Evolutionary conservation across 2,797 vertebrate genomes (phyloP).

Genomic region (Microctenopoma lineatum): DNA sequence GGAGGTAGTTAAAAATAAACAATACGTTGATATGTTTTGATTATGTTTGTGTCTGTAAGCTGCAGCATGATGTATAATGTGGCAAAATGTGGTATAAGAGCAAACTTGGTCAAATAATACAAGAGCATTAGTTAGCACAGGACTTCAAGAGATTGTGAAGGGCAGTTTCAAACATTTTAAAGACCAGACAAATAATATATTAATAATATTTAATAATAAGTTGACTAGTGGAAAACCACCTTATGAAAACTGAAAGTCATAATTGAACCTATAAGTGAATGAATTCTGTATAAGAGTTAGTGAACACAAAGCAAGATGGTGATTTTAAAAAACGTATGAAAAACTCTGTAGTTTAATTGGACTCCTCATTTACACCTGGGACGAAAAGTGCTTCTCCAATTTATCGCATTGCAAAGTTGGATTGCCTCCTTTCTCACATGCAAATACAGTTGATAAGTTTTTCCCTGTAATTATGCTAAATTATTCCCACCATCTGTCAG

Average conservation of each 20-base stretch:
- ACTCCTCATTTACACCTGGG: conserved; percentile 47
- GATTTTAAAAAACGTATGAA: conserved; percentile 12
- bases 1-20: no score
- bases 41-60: no score
- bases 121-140: background rate
- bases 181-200: no score
- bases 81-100: no score
- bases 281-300: background rate
- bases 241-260: no score
- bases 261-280: no score
- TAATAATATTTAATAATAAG: no score
- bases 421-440: conserved; percentile 38
- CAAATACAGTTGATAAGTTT: conserved; percentile 39
- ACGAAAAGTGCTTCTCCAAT: conserved; percentile 34
- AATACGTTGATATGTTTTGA: no score
- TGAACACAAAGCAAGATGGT: conserved; percentile 12
- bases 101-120: background rate
- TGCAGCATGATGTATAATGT: no score
- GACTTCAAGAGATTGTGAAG: background rate
- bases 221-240: no score
- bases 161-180: background rate
- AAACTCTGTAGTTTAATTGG: background rate
- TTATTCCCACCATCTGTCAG: conserved; percentile 67
- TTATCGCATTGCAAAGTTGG: conserved; percentile 35
- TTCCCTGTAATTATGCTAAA: conserved; percentile 58